Percentiles rank a stretch among this genome's conserved stretches.
Evolutionary conservation across 2,888 invertebrate genomes (phyloP).

Genomic region (Scaptomyza caliginosa): DNA sequence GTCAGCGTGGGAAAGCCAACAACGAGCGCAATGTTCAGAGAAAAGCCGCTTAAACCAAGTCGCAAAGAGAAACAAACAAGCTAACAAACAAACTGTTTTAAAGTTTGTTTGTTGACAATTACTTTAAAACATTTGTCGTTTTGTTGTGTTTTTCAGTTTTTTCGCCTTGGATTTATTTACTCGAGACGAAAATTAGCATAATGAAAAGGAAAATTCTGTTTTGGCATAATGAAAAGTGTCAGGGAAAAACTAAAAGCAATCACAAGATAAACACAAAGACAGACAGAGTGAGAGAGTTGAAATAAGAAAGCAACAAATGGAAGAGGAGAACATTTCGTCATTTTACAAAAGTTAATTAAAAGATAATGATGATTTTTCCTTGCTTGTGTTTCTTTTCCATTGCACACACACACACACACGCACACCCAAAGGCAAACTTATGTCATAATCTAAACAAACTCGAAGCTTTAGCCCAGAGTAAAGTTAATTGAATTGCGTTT

Average conservation of each 20-base stretch:
- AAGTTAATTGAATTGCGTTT: too few species aligned
- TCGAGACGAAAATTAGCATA: constrained; percentile 29
- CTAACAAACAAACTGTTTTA: constrained; percentile 12
- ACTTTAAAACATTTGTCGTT: constrained; percentile 25
- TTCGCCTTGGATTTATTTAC: constrained; percentile 33
- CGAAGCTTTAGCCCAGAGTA: too few species aligned
- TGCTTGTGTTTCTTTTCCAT: constrained; percentile 1
- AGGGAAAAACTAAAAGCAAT: constrained; percentile 48
- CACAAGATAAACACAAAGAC: constrained; percentile 59
- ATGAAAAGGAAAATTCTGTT: constrained; percentile 51
- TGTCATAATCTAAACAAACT: too few species aligned
- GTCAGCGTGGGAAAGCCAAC: constrained; percentile 47
- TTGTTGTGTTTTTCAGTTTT: constrained; percentile 9
- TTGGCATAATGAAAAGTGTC: constrained; percentile 49
- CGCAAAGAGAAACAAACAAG: not conserved
- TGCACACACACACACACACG: not conserved
- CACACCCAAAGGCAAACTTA: not conserved
- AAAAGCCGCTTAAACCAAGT: constrained; percentile 38
- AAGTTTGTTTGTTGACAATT: constrained; percentile 36
- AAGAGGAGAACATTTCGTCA: constrained; percentile 34
- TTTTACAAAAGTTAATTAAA: constrained; percentile 53
- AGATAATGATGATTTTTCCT: constrained; percentile 50
- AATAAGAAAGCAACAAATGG: constrained; percentile 15
- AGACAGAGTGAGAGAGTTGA: constrained; percentile 1
- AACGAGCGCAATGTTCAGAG: constrained; percentile 13